phyloP scores from a whole-genome alignment of 2,113 vertebrate genomes.

The Hymenochirus boettgeri region DNA sequence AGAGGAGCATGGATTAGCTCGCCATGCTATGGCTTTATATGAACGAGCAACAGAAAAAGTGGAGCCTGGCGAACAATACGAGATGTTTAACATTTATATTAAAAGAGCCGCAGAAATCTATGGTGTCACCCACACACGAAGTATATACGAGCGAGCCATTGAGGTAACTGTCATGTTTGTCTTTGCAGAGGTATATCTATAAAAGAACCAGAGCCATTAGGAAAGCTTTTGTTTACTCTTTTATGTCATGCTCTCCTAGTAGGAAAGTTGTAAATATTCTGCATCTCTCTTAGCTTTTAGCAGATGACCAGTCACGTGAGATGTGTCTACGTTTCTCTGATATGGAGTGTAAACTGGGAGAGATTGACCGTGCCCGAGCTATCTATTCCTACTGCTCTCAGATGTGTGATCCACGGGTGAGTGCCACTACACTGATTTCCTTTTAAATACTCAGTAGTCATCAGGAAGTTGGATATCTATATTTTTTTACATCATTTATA shows the following conservation, averaged over 20 bases:
- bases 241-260: no score
- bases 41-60: slow-evolving; percentile 83
- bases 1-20: slow-evolving; percentile 83
- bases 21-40: slow-evolving; percentile 90
- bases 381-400: slow-evolving; percentile 93
- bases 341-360: slow-evolving; percentile 90
- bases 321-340: slow-evolving; percentile 90
- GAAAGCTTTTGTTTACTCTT: no score
- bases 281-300: slow-evolving; percentile 69
- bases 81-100: slow-evolving; percentile 95
- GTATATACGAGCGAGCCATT: slow-evolving; percentile 88
- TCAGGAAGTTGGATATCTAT: no score
- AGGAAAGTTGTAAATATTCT: no score
- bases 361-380: slow-evolving; percentile 84
- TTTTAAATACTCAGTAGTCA: no score
- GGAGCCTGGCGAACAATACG: slow-evolving; percentile 72
- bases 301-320: slow-evolving; percentile 82
- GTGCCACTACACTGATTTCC: no score
- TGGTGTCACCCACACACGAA: slow-evolving; percentile 84
- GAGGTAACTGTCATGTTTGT: no score
- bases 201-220: no score
- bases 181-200: no score
- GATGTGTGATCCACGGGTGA: slow-evolving; percentile 87
- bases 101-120: slow-evolving; percentile 89
- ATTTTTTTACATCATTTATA: no score